Conservation (phyloP, 1,140 invertebrate species). For the Pissodes strobi region DNA sequence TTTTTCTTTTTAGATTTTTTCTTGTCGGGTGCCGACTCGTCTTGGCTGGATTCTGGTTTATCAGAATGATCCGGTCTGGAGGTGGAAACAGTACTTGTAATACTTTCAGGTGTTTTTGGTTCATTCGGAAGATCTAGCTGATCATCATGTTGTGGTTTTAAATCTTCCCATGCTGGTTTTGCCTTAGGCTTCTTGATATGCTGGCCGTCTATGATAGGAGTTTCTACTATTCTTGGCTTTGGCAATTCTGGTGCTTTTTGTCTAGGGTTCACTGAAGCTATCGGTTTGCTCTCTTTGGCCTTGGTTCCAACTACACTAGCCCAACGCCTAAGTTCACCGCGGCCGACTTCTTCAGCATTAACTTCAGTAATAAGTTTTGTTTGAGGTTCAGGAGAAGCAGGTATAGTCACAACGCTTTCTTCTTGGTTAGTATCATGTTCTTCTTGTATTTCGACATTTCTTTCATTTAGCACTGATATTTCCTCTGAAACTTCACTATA, state of each 20-base stretch:
- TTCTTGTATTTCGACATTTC: not conserved
- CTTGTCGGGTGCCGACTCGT: constrained; percentile 20
- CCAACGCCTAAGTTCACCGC: not conserved
- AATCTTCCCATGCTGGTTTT: not conserved
- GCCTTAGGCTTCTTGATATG: constrained; percentile 9
- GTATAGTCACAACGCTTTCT: too few species aligned
- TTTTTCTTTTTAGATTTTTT: constrained; percentile 40
- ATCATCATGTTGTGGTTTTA: not conserved
- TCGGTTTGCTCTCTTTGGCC: not conserved
- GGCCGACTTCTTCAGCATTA: not conserved
- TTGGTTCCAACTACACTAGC: constrained; percentile 18
- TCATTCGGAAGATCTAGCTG: not conserved
- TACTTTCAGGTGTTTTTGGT: not conserved
- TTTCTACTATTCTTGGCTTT: constrained; percentile 17
- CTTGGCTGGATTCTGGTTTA: constrained; percentile 11
- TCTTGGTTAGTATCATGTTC: too few species aligned
- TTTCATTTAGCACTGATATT: not conserved
- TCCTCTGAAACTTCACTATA: not conserved
- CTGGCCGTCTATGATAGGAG: constrained; percentile 14
- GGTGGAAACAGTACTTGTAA: not conserved
- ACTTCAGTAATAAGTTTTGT: not conserved
- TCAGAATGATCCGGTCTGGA: not conserved
- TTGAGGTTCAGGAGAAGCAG: not conserved
- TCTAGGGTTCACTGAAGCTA: not conserved
- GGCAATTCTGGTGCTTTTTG: not conserved